Conservation (phyloP, 2,797 vertebrate species). For the Squalus acanthias region DNA sequence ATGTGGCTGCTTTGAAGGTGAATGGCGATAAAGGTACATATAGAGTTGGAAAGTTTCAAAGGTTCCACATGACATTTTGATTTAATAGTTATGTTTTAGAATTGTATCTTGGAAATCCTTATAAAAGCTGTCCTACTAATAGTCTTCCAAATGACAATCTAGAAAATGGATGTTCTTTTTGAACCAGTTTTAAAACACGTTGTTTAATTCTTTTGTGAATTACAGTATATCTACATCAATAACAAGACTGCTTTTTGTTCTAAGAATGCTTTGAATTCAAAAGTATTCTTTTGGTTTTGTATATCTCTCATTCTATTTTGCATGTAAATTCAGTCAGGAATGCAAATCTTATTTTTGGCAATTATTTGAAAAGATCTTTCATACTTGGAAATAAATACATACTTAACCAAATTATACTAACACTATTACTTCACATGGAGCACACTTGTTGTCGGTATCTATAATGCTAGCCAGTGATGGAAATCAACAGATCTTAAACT, state of each 20-base stretch:
- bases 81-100: background rate
- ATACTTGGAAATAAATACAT: background rate
- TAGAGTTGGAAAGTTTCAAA: background rate
- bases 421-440: background rate
- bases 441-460: background rate
- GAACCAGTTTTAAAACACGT: background rate
- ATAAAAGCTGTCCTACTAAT: background rate
- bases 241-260: background rate
- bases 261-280: background rate
- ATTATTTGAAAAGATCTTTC: background rate
- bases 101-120: slow-evolving; percentile 6
- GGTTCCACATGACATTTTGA: background rate
- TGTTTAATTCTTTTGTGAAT: background rate
- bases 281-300: background rate
- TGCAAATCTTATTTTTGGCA: background rate
- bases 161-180: background rate
- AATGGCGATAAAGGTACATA: slow-evolving; percentile 76
- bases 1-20: slow-evolving; percentile 75
- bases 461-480: background rate
- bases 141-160: background rate
- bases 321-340: background rate
- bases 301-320: background rate
- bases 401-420: background rate
- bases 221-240: background rate
- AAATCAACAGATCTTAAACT: background rate